phyloP scores from a whole-genome alignment of 2,888 invertebrate genomes.

The Agrotis ipsilon region DNA sequence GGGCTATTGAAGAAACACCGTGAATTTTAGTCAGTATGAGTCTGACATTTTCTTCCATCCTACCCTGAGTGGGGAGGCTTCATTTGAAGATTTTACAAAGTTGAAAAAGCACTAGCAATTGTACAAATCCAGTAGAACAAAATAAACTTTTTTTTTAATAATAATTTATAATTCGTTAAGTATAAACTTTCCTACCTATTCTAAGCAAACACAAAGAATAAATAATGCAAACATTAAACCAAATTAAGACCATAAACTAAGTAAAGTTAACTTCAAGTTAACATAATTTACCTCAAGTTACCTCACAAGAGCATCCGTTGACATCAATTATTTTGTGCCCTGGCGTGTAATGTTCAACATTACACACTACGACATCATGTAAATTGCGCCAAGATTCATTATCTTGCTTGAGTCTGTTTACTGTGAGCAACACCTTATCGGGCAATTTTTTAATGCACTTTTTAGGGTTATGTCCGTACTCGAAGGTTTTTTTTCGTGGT shows the following conservation, averaged over 20 bases:
- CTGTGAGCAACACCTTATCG: conserved; percentile 67
- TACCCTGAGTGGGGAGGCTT: too few species aligned
- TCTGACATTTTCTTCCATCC: too few species aligned
- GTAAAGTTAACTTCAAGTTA: conserved; percentile 9
- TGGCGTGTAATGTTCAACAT: conserved; percentile 32
- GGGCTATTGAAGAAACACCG: too few species aligned
- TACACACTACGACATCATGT: conserved; percentile 8
- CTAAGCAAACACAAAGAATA: too few species aligned
- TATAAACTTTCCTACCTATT: not conserved
- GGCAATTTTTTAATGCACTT: conserved; percentile 28
- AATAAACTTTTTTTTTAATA: too few species aligned
- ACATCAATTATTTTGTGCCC: conserved; percentile 56
- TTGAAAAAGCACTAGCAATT: too few species aligned
- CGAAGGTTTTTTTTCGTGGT: too few species aligned
- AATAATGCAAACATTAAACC: conserved; percentile 32
- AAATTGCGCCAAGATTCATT: conserved; percentile 50
- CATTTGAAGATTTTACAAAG: too few species aligned
- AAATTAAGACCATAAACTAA: conserved; percentile 32
- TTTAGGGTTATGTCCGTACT: too few species aligned
- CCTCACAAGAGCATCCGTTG: conserved; percentile 59
- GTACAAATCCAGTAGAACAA: too few species aligned
- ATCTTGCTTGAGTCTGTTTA: conserved; percentile 63
- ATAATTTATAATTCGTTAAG: too few species aligned
- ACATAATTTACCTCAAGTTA: conserved; percentile 43
- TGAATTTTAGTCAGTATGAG: too few species aligned